phyloP scores from a whole-genome alignment of 2,797 vertebrate species.

The Poeciliopsis paucimaculata region DNA sequence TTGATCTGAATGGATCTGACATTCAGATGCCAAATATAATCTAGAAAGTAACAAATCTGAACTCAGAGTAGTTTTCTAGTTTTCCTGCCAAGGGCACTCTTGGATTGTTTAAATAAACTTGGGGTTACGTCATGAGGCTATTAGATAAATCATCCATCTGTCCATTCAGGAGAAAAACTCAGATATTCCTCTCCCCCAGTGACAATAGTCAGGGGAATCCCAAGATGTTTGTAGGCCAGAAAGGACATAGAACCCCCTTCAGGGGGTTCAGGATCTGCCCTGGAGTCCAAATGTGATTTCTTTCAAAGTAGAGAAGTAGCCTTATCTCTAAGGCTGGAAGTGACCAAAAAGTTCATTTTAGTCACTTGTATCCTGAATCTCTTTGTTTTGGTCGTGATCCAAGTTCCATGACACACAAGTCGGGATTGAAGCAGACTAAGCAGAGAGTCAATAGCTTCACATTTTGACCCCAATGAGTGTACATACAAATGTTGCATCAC shows the following conservation, averaged over 20 bases:
- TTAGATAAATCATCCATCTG: background rate
- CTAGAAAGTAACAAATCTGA: background rate
- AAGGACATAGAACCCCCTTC: background rate
- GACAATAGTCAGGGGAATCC: background rate
- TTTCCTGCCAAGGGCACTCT: background rate
- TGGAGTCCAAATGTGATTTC: background rate
- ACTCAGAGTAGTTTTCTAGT: background rate
- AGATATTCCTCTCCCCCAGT: background rate
- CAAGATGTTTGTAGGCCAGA: background rate
- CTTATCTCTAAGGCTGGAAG: background rate
- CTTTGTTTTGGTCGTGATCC: background rate
- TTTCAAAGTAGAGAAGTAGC: background rate
- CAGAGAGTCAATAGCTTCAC: background rate
- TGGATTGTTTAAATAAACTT: background rate
- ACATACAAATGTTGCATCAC: background rate
- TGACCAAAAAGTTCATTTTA: background rate
- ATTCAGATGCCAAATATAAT: background rate
- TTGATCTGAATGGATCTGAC: conserved; percentile 7
- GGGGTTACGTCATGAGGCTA: background rate
- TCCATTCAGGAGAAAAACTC: background rate
- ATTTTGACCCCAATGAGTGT: background rate
- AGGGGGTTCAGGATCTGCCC: background rate
- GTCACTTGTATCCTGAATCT: background rate
- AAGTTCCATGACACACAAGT: background rate
- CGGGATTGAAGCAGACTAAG: background rate